Conservation (phyloP, 1,140 invertebrate species). For the Melanaphis sacchari region DNA sequence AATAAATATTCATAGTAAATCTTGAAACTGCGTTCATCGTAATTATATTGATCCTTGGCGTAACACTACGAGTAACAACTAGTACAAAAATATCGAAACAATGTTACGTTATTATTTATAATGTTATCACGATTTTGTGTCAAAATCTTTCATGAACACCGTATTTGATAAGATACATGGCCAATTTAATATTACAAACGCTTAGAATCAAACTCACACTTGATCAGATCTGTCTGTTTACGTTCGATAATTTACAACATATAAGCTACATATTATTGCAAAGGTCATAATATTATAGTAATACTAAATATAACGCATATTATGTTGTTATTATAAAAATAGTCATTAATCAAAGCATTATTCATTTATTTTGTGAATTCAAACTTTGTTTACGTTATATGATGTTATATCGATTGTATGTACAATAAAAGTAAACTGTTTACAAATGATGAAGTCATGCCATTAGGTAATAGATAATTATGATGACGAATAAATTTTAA, state of each 20-base stretch:
- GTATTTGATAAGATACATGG: not conserved
- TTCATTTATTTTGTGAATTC: not conserved
- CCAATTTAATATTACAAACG: not conserved
- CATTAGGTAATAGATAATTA: not conserved
- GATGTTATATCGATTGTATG: not conserved
- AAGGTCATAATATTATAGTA: not conserved
- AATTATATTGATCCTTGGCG: not conserved
- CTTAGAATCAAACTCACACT: not conserved
- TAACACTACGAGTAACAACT: not conserved
- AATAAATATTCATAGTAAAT: not conserved
- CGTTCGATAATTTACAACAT: not conserved
- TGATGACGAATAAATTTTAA: not conserved
- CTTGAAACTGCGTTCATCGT: too few species aligned
- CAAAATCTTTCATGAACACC: not conserved
- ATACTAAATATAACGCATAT: not conserved
- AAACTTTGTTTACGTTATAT: not conserved
- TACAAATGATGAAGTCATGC: not conserved
- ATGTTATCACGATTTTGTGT: not conserved
- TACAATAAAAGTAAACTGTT: not conserved
- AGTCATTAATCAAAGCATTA: not conserved
- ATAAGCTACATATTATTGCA: not conserved
- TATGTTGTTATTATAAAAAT: not conserved
- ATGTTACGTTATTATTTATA: not conserved
- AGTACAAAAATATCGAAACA: not conserved
- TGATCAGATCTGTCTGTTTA: too few species aligned